Evolutionary conservation across 2,113 vertebrate species (phyloP), one percentile per base, ranked within the genome.

Genomic region (Peromyscus polionotus): DNA sequence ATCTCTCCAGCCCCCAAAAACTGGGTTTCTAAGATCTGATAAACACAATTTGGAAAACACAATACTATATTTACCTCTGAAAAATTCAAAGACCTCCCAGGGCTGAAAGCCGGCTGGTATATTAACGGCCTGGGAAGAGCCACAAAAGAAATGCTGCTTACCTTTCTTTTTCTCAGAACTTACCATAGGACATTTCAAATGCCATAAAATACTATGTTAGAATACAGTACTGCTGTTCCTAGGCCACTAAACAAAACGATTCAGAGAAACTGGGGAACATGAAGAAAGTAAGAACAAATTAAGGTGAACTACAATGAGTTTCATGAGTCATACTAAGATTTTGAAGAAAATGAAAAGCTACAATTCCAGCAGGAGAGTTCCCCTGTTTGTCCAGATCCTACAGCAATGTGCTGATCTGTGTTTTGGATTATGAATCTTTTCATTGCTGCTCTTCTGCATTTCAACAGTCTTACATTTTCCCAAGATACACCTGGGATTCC

Each of bases 41-140:
- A 87, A 94, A 42, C 42, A 42, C 42, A 42, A 79, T 88, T 11
- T 80, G n/a, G 70, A 92, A 95, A 94, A 91, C 24, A 72, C 17
- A 93, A 91, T 17, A 68, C 24, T 76, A n/a, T 63, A 93, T 72
- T 57, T 63, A 48, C 61, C 26, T 95, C 59, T 92, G 51, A 96
- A 95, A 36, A 83, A 61, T 39, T 54, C 17, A 54, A 83, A 61
- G 88, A 95, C 94, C 45, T 77, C 11, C 73, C 3, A 68, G 24
- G 75, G 4, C n/a, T 14, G 51, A 80, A 70, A 28, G 76, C 26
- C 24, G 48, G 36, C 28, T 72, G 24, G 33, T 42, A n/a, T 42
- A 85, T 73, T 89, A 93, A 96, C 86, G 11, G 8, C 51, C 12
- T 79, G 39, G 81, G 48, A 57, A 65, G 76, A 70, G 57, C 51